Conservation (phyloP, 1,140 invertebrate species). For the Venturia canescens region DNA sequence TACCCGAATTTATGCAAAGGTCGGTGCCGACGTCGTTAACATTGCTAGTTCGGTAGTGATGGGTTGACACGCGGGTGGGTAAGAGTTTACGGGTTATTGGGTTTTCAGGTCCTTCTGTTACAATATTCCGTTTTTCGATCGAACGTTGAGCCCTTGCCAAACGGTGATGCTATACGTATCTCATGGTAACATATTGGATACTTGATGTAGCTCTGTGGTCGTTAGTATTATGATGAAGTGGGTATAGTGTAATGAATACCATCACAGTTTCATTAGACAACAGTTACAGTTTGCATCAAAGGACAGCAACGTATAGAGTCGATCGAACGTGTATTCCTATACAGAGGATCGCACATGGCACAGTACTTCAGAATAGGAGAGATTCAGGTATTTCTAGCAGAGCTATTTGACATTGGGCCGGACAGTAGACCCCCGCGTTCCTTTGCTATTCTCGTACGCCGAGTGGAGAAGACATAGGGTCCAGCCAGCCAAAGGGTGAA, state of each 20-base stretch:
- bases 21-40: background rate
- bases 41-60: background rate
- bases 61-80: background rate
- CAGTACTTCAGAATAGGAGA: background rate
- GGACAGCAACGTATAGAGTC: background rate
- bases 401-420: slow-evolving; percentile 3
- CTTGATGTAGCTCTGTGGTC: background rate
- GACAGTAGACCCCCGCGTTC: background rate
- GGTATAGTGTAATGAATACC: background rate
- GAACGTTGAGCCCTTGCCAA: background rate
- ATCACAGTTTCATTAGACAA: background rate
- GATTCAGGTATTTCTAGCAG: slow-evolving; percentile 19
- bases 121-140: slow-evolving; percentile 34
- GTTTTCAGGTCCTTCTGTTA: slow-evolving; percentile 44
- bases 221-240: background rate
- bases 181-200: slow-evolving; percentile 8
- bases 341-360: background rate
- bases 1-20: slow-evolving; percentile 41
- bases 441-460: background rate
- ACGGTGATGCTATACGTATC: background rate
- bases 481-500: background rate
- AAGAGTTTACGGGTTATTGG: slow-evolving; percentile 41
- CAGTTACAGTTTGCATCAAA: background rate
- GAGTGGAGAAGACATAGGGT: background rate
- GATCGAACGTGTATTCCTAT: background rate